These are phyloP conservation scores for Papilio xuthus DNA, from an alignment of 1,140 invertebrate species.

Conservation along the genomic window DNA sequence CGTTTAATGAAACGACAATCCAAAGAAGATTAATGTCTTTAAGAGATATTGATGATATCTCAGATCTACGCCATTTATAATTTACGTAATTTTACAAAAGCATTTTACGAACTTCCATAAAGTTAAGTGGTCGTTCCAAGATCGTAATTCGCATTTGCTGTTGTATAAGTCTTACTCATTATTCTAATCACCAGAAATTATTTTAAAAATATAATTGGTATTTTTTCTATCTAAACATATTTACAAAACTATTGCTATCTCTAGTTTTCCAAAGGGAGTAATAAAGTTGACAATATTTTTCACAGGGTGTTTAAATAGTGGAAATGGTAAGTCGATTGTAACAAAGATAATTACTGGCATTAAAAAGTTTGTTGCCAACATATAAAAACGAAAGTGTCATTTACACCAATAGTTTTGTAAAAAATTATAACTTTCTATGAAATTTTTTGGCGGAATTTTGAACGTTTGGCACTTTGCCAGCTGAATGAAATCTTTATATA, in stretches of 20 bases:
- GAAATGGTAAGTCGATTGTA: neutral
- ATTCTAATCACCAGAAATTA: neutral
- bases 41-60: neutral
- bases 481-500: conserved; percentile 10
- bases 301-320: neutral
- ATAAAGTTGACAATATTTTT: too few relatives aligned
- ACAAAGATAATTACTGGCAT: neutral
- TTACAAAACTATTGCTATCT: too few relatives aligned
- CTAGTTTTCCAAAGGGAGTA: too few relatives aligned
- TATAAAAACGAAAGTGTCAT: neutral
- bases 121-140: neutral
- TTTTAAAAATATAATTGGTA: neutral
- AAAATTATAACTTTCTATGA: neutral
- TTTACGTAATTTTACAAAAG: neutral
- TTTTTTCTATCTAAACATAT: too few relatives aligned
- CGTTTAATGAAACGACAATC: neutral
- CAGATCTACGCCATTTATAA: neutral
- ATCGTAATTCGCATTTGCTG: neutral
- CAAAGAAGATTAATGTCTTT: neutral
- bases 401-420: neutral
- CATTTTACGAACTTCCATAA: conserved; percentile 1
- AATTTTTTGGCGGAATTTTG: neutral
- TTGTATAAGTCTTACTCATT: neutral
- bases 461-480: conserved; percentile 7
- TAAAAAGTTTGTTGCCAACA: neutral